phyloP scores from a whole-genome alignment of 2,113 vertebrate species.

The Porphyrio hochstetteri region DNA sequence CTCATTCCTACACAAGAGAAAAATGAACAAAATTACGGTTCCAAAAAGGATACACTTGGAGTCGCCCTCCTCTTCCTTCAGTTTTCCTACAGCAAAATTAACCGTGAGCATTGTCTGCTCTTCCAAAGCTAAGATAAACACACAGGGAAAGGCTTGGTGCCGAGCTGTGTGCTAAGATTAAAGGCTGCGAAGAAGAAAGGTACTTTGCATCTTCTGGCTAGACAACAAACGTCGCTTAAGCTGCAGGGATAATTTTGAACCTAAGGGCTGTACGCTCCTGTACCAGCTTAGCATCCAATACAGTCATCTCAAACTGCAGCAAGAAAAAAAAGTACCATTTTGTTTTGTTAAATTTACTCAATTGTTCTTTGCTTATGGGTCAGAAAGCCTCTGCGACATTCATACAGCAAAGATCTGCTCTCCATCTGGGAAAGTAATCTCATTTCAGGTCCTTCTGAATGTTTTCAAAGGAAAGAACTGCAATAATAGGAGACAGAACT shows the following conservation, averaged over 20 bases:
- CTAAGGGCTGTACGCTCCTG: not conserved
- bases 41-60: not conserved
- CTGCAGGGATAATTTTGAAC: not conserved
- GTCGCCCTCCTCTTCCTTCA: not conserved
- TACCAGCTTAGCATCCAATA: not conserved
- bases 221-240: not conserved
- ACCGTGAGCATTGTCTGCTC: not conserved
- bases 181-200: not conserved
- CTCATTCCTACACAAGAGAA: not conserved
- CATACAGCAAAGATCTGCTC: not conserved
- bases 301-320: not conserved
- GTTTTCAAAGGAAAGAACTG: not conserved
- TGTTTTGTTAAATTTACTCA: not conserved
- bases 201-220: not conserved
- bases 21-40: not conserved
- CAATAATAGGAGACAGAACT: not conserved
- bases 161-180: not conserved
- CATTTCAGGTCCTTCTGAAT: not conserved
- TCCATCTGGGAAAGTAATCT: not conserved
- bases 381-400: not conserved
- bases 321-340: not conserved
- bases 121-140: not conserved
- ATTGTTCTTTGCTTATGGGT: not conserved
- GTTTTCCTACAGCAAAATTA: not conserved
- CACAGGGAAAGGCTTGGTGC: not conserved